These are phyloP conservation scores for Nyctereutes procyonoides DNA, from an alignment of 2,113 vertebrate species.

Conservation along the genomic window DNA sequence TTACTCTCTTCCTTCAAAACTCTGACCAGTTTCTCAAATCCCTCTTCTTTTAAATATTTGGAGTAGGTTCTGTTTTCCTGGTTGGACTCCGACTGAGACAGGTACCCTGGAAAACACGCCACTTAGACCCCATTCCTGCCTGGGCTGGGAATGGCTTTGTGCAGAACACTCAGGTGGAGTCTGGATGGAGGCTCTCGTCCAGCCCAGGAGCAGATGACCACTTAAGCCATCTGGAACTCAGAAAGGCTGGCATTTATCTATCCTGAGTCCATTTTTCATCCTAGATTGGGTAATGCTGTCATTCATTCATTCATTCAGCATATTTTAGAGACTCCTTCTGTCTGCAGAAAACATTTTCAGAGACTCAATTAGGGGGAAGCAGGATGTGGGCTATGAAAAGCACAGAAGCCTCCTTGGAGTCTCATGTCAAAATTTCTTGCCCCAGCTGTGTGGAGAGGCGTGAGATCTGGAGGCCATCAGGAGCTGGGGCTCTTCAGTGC, in stretches of 20 bases:
- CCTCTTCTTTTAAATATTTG: neutral
- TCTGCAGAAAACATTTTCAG: slow-evolving; percentile 38
- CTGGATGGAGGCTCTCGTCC: neutral
- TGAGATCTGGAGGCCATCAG: neutral
- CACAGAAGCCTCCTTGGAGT: neutral
- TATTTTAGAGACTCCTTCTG: neutral
- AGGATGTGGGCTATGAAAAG: slow-evolving; percentile 47
- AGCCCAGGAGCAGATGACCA: neutral
- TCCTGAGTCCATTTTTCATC: neutral
- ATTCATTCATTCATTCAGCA: neutral
- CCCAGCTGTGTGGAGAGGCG: neutral
- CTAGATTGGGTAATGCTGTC: neutral
- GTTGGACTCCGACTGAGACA: neutral
- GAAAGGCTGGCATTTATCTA: neutral
- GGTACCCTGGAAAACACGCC: neutral
- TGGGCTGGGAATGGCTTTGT: fast-evolving
- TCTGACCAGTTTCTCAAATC: neutral
- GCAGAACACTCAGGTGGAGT: neutral
- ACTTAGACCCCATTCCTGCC: neutral
- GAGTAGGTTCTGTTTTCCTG: neutral
- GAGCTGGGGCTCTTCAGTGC: neutral
- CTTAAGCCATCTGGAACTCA: neutral
- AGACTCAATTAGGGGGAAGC: slow-evolving; percentile 12
- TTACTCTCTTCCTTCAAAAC: neutral
- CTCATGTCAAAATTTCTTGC: neutral